phyloP scores from a whole-genome alignment of 2,888 invertebrate species.

The Calameuta pallipes region DNA sequence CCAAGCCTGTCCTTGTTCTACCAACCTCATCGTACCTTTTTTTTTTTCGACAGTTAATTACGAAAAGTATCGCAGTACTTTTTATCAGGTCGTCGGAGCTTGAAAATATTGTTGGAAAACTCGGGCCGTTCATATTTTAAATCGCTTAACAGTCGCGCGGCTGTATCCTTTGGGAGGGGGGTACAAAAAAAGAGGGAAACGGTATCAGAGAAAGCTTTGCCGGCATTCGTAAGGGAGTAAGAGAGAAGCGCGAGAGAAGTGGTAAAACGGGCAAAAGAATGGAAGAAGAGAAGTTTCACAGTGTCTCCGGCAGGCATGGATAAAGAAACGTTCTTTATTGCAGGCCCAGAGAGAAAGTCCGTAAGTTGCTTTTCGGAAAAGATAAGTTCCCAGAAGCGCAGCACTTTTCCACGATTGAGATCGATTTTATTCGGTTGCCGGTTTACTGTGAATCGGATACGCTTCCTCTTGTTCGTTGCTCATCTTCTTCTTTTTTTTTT shows the following conservation, averaged over 20 bases:
- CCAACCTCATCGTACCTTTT: conserved; percentile 7
- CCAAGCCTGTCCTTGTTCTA: conserved; percentile 19
- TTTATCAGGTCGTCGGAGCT: conserved; percentile 51
- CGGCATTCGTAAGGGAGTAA: background rate
- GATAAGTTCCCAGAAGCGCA: background rate
- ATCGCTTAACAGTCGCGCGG: conserved; percentile 41
- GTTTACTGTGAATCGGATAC: background rate
- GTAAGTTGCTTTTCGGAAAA: background rate
- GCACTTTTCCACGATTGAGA: background rate
- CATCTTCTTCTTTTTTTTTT: background rate
- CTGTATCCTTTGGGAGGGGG: conserved; percentile 22
- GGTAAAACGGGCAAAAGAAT: background rate
- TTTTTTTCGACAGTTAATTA: conserved; percentile 52
- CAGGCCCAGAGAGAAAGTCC: background rate
- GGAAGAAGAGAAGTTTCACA: background rate
- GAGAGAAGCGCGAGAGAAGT: background rate
- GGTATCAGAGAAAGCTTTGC: background rate
- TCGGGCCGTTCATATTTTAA: conserved; percentile 38
- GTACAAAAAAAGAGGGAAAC: background rate
- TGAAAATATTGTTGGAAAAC: conserved; percentile 52
- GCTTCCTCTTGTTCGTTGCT: background rate
- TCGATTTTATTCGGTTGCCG: background rate
- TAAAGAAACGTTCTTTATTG: background rate
- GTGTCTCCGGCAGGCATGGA: background rate
- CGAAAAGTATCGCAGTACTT: conserved; percentile 51